Percentiles rank a stretch among this genome's conserved stretches.
Evolutionary conservation across 2,888 invertebrate species (phyloP).

Genomic region (Nomada fabriciana): DNA sequence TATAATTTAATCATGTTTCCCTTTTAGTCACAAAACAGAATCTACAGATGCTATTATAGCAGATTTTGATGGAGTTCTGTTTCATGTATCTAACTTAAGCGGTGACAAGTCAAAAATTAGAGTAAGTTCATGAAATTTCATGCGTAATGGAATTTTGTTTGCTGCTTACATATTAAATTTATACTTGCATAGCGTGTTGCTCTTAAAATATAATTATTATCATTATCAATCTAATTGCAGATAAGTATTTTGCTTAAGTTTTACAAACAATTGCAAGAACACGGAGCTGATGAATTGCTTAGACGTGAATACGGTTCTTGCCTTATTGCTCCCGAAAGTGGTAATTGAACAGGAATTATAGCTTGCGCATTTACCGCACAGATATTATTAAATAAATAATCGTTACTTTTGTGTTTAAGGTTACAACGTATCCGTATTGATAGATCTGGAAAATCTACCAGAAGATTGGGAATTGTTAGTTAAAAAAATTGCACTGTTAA

Average conservation of each 20-base stretch:
- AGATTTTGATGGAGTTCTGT: constrained; percentile 99
- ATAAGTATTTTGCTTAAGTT: constrained; percentile 99
- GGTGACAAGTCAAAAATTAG: constrained; percentile 98
- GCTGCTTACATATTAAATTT: not conserved
- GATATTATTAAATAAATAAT: not conserved
- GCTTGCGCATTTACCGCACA: not conserved
- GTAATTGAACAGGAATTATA: constrained; percentile 84
- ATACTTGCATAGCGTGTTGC: not conserved
- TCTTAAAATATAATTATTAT: constrained; percentile 2
- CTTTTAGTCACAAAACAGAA: constrained; percentile 96
- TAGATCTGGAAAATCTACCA: constrained; percentile 97
- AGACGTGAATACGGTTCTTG: constrained; percentile 96
- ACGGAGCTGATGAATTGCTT: constrained; percentile 98
- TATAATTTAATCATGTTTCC: constrained; percentile 24
- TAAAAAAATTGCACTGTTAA: constrained; percentile 96
- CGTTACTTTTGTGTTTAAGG: constrained; percentile 85
- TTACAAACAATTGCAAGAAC: constrained; percentile 98
- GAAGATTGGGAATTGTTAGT: constrained; percentile 95
- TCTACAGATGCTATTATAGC: constrained; percentile 97
- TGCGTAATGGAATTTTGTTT: not conserved
- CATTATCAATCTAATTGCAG: constrained; percentile 85
- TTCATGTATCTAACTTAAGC: constrained; percentile 98
- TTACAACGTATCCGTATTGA: constrained; percentile 96
- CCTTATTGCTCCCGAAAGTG: constrained; percentile 94
- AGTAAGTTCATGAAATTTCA: constrained; percentile 87